Conservation (phyloP, 2,113 vertebrate species). For the Malurus alboscapulatus region DNA sequence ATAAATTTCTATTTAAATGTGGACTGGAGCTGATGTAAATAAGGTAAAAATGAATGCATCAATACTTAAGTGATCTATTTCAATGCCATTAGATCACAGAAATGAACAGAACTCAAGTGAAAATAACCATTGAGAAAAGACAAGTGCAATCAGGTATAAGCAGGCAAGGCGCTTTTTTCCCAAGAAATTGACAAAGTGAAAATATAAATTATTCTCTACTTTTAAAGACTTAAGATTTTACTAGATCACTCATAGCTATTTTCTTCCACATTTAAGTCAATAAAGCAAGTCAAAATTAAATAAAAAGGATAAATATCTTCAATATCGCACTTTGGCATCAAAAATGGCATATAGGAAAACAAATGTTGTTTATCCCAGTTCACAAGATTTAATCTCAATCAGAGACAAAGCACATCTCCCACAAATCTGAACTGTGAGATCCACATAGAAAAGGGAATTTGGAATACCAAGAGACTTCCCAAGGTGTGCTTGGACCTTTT, state of each 20-base stretch:
- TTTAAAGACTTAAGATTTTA: background rate
- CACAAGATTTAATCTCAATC: rapidly evolving
- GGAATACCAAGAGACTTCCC: background rate
- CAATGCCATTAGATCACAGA: background rate
- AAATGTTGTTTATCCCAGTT: background rate
- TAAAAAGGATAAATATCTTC: background rate
- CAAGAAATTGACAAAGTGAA: background rate
- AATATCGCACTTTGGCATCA: rapidly evolving
- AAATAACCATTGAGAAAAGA: background rate
- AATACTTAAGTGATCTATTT: slow-evolving; percentile 12
- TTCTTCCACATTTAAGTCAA: background rate
- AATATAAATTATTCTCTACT: background rate
- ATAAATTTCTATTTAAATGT: background rate
- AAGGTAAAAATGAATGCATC: slow-evolving; percentile 10
- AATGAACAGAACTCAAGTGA: background rate
- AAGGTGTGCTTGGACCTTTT: background rate
- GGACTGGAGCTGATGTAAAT: background rate
- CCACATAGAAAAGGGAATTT: rapidly evolving
- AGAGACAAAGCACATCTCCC: background rate
- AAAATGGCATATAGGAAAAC: background rate
- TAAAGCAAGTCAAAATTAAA: background rate
- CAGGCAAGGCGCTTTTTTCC: background rate
- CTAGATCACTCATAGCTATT: background rate
- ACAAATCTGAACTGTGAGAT: background rate
- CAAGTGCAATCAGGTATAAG: background rate